Conservation (phyloP, 1,140 invertebrate species). For the Glossosoma conforme region DNA sequence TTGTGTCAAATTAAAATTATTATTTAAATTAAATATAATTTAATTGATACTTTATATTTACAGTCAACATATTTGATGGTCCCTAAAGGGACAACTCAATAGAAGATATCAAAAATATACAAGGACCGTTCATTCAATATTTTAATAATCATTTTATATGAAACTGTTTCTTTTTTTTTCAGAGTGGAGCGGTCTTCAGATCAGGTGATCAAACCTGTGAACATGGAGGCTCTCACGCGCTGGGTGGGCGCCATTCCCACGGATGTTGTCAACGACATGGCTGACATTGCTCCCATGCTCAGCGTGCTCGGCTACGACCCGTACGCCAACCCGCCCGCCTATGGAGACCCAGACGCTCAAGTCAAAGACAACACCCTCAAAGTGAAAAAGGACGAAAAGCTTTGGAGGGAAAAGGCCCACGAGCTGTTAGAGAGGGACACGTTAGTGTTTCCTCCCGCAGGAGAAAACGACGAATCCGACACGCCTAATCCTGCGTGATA, state of each 20-base stretch:
- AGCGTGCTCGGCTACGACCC: slow-evolving; percentile 90
- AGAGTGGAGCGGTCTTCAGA: slow-evolving; percentile 97
- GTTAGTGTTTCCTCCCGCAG: slow-evolving; percentile 6
- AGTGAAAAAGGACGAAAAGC: slow-evolving; percentile 50
- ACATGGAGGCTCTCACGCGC: slow-evolving; percentile 91
- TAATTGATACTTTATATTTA: no score
- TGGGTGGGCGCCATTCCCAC: slow-evolving; percentile 93
- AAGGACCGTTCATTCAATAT: slow-evolving; percentile 5
- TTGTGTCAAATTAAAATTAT: no score
- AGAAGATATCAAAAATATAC: no score
- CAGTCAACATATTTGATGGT: no score
- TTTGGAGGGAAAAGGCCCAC: slow-evolving; percentile 54
- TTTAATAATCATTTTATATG: no score
- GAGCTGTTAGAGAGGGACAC: slow-evolving; percentile 40
- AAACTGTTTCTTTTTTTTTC: slow-evolving; percentile 36
- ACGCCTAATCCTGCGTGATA: slow-evolving; percentile 29
- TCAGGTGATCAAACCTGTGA: slow-evolving; percentile 97
- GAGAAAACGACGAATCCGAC: slow-evolving; percentile 27
- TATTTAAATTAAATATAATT: no score
- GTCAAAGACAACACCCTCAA: slow-evolving; percentile 75
- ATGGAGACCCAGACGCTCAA: slow-evolving; percentile 79
- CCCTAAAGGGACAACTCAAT: no score
- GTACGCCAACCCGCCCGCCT: slow-evolving; percentile 87
- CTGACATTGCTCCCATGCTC: slow-evolving; percentile 88
- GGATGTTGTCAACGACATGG: slow-evolving; percentile 88